Evolutionary conservation across 2,888 invertebrate genomes (phyloP).

Genomic region (Agriotes lineatus): DNA sequence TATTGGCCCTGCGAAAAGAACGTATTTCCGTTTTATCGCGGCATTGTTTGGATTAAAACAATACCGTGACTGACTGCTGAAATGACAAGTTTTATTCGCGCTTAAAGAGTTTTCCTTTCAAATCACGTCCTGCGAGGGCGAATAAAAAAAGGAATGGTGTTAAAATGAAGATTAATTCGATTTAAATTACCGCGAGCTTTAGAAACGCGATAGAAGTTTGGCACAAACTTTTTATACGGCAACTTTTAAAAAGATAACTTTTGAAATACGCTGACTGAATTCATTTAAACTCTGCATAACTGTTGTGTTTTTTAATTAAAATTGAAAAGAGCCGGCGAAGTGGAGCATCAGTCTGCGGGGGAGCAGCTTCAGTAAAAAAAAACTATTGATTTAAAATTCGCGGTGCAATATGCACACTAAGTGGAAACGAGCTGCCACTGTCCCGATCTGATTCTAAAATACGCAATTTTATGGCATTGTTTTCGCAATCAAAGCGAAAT

Average conservation of each 20-base stretch:
- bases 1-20: background rate
- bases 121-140: slow-evolving; percentile 25
- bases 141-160: slow-evolving; percentile 46
- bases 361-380: background rate
- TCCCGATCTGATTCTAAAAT: slow-evolving; percentile 22
- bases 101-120: slow-evolving; percentile 27
- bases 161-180: slow-evolving; percentile 54
- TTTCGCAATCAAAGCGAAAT: slow-evolving; percentile 42
- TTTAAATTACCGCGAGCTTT: slow-evolving; percentile 50
- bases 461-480: slow-evolving; percentile 23
- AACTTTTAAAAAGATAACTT: slow-evolving; percentile 39
- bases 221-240: slow-evolving; percentile 45
- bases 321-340: slow-evolving; percentile 29
- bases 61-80: background rate
- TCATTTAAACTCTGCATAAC: slow-evolving; percentile 40
- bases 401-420: background rate
- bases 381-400: slow-evolving; percentile 6
- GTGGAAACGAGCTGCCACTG: background rate
- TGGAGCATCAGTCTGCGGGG: slow-evolving; percentile 2
- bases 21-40: slow-evolving; percentile 8
- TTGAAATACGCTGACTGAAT: slow-evolving; percentile 40
- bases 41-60: slow-evolving; percentile 29
- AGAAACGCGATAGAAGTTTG: slow-evolving; percentile 40
- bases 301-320: slow-evolving; percentile 37
- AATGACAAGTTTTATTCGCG: slow-evolving; percentile 12